A percentile compares a stretch with the other conserved stretches of the same genome.
These are phyloP conservation scores for Sceloporus tristichus DNA, from an alignment of 2,113 vertebrate genomes.

Conservation along the genomic window DNA sequence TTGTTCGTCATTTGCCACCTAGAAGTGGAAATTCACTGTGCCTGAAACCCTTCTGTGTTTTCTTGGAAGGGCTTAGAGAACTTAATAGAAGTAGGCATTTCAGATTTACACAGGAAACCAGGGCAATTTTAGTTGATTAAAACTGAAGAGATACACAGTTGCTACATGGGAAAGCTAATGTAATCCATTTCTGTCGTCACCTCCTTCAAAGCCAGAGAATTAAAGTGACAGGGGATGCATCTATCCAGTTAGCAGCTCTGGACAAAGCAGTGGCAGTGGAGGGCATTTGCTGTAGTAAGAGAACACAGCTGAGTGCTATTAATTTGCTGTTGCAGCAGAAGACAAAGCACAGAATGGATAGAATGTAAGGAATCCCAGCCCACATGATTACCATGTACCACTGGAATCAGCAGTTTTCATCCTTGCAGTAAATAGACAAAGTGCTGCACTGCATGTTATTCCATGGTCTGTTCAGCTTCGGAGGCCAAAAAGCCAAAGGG, in stretches of 20 bases:
- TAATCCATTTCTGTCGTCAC: too few species aligned
- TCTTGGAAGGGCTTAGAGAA: background rate
- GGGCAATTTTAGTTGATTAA: background rate
- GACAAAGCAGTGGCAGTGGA: background rate
- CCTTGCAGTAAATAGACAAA: conserved; percentile 13
- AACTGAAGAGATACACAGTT: background rate
- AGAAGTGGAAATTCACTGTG: background rate
- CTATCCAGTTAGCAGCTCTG: background rate
- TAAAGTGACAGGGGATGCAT: background rate
- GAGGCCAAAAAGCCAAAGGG: background rate
- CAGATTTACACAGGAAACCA: background rate
- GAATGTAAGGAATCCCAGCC: conserved; percentile 19
- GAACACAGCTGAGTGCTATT: background rate
- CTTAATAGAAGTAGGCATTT: background rate
- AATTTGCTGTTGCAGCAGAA: background rate
- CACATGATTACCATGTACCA: background rate
- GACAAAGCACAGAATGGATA: background rate
- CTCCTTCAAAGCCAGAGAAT: background rate
- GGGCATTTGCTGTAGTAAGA: background rate
- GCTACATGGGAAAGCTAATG: too few species aligned
- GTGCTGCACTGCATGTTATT: background rate
- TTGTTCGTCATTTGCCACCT: background rate
- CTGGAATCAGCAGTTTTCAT: conserved; percentile 11
- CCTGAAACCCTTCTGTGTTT: background rate
- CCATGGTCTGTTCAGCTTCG: background rate